These are phyloP conservation scores for Stichopus chloronotus DNA, from an alignment of 35 echinoderm and acorn worm species.

Conservation along the genomic window DNA sequence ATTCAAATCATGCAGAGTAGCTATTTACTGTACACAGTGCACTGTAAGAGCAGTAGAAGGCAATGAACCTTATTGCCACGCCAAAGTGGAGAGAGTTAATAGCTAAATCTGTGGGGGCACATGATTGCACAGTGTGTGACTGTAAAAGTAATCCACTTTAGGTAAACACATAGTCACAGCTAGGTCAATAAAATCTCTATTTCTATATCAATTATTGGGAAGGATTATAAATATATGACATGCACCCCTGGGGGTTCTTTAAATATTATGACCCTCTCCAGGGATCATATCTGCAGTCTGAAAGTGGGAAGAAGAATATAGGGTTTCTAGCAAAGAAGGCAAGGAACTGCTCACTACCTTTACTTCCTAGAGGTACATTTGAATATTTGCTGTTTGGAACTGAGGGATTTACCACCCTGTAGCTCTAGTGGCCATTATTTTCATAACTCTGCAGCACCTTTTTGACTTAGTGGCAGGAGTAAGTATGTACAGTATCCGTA, in stretches of 20 bases:
- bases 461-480: too few relatives aligned
- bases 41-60: background rate
- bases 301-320: background rate
- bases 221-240: background rate
- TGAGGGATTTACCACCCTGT: too few relatives aligned
- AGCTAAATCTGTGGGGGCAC: background rate
- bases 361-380: too few relatives aligned
- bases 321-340: too few relatives aligned
- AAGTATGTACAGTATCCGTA: too few relatives aligned
- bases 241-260: constrained; percentile 12
- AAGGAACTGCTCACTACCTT: too few relatives aligned
- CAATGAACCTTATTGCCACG: background rate
- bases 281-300: background rate
- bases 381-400: too few relatives aligned
- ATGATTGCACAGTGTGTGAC: constrained; percentile 35
- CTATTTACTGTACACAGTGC: background rate
- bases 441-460: too few relatives aligned
- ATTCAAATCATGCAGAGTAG: background rate
- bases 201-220: background rate
- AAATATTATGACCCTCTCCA: constrained; percentile 36
- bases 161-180: constrained; percentile 51
- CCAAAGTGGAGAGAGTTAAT: background rate
- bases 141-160: constrained; percentile 33
- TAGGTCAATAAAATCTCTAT: constrained; percentile 3
- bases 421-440: too few relatives aligned